Evolutionary conservation across 2,888 invertebrate genomes (phyloP).

Genomic region (Glaucopsyche alexis): DNA sequence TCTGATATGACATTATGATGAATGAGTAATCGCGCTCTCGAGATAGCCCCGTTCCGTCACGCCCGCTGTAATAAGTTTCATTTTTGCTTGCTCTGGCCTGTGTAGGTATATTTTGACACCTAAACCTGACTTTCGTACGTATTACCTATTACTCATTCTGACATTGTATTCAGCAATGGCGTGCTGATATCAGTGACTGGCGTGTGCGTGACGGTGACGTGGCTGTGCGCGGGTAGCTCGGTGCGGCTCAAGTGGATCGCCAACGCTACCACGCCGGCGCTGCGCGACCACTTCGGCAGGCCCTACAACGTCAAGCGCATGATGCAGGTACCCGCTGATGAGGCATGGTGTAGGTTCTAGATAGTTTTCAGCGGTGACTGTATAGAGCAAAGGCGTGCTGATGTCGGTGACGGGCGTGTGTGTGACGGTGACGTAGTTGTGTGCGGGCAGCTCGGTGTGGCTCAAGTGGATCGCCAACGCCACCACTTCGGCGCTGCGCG

Average conservation of each 20-base stretch:
- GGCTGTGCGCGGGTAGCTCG: slow-evolving; percentile 66
- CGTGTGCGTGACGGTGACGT: slow-evolving; percentile 77
- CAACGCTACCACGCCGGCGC: slow-evolving; percentile 82
- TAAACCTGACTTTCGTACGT: too few relatives aligned
- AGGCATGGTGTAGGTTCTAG: neutral
- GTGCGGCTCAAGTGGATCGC: slow-evolving; percentile 73
- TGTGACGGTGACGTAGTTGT: slow-evolving; percentile 77
- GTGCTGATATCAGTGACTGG: slow-evolving; percentile 78
- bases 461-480: slow-evolving; percentile 80
- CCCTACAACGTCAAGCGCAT: slow-evolving; percentile 81
- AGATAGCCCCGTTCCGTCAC: too few relatives aligned
- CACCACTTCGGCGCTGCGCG: slow-evolving; percentile 80
- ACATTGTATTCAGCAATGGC: slow-evolving; percentile 61
- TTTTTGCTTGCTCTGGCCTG: too few relatives aligned
- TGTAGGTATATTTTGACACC: too few relatives aligned
- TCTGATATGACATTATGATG: too few relatives aligned
- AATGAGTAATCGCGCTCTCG: too few relatives aligned
- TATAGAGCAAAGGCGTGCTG: slow-evolving; percentile 71
- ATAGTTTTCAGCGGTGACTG: neutral
- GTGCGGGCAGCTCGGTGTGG: slow-evolving; percentile 65
- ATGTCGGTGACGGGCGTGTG: slow-evolving; percentile 78
- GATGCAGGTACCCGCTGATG: slow-evolving; percentile 69
- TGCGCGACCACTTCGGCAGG: slow-evolving; percentile 80
- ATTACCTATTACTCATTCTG: too few relatives aligned
- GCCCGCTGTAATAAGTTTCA: too few relatives aligned